Evolutionary conservation across 2,888 invertebrate species (phyloP).

Genomic region (Volucella zonaria): DNA sequence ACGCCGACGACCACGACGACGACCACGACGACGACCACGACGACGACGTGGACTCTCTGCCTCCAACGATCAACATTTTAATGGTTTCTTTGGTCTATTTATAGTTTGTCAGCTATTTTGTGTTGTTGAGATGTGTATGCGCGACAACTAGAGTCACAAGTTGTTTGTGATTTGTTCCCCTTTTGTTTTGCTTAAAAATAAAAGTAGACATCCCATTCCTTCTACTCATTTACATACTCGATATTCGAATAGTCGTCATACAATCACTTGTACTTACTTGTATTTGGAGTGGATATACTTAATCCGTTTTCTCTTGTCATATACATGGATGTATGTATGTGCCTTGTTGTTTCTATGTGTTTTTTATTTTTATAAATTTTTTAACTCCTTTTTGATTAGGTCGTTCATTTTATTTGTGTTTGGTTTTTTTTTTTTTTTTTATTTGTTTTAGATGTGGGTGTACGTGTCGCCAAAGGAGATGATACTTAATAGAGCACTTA

Average conservation of each 20-base stretch:
- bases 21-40: too few species aligned
- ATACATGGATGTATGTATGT: neutral
- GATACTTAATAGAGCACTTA: slow-evolving; percentile 20
- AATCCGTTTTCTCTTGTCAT: too few species aligned
- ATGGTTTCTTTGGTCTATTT: slow-evolving; percentile 63
- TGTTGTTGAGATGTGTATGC: slow-evolving; percentile 48
- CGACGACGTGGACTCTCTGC: slow-evolving; percentile 38
- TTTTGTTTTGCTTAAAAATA: slow-evolving; percentile 39
- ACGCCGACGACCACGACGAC: too few species aligned
- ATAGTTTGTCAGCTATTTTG: slow-evolving; percentile 59
- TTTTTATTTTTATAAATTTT: slow-evolving; percentile 37
- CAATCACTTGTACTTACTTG: too few species aligned
- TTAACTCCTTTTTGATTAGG: slow-evolving; percentile 39
- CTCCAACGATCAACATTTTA: slow-evolving; percentile 64
- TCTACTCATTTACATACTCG: neutral
- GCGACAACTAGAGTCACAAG: slow-evolving; percentile 51
- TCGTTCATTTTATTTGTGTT: neutral
- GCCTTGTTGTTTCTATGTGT: slow-evolving; percentile 8
- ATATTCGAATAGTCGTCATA: too few species aligned
- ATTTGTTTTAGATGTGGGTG: slow-evolving; percentile 32
- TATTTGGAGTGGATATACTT: too few species aligned
- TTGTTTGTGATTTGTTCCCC: slow-evolving; percentile 46
- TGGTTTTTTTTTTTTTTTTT: neutral
- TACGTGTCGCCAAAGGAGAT: slow-evolving; percentile 7
- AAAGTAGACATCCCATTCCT: slow-evolving; percentile 15